Base-by-base conservation (phyloP, 2,113 vertebrate genomes). In the Tenebrosternarchus preto region DNA sequence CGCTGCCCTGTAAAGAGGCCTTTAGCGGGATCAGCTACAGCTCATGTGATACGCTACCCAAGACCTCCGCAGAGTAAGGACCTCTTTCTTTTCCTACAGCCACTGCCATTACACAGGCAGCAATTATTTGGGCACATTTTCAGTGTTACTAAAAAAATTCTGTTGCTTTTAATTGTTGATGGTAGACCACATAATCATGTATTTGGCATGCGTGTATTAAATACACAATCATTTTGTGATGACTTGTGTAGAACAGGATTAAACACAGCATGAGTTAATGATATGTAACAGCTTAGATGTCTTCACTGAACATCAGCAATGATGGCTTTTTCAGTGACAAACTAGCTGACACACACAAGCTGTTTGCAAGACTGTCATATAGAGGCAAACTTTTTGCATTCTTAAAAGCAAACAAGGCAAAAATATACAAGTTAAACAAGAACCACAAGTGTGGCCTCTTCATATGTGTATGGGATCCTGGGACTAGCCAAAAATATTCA, bases 11-110 rank as follows among this genome's bases (percentile, higher is more conserved):
- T 90, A 98, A 97, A 85, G 97, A 98, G 80, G 95, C 96, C 88
- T 98, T 98, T 89, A 95, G 95, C 0, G 97, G 97, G 0, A 95
- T 98, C 85, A 95, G 97, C 87, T 99, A 99, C 90, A 98, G 95
- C 83, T 97, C 97, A 78, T 98, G 96, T 74, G 96, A 99, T 83
- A 98, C 96, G 29, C 94, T 99, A 89, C 95, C 97, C 92, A 99
- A 99, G 91, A 95, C 97, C 81, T 95, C 96, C 83, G 95, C 95
- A 80, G 96, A 99, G 97, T 98, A 96, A 98, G 96, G 87, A 5
- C 59, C 16, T 29, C 33, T 53, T 50, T 78, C n/a, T 67, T 2
- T n/a, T 2, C 43, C 16, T 33, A 16, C 29, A 70, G 43, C 15
- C 33, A 19, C 9, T 64, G 12, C 59, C 19, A 36, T 22, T 39